phyloP scores from a whole-genome alignment of 1,140 invertebrate genomes.

The Drosophila tani region DNA sequence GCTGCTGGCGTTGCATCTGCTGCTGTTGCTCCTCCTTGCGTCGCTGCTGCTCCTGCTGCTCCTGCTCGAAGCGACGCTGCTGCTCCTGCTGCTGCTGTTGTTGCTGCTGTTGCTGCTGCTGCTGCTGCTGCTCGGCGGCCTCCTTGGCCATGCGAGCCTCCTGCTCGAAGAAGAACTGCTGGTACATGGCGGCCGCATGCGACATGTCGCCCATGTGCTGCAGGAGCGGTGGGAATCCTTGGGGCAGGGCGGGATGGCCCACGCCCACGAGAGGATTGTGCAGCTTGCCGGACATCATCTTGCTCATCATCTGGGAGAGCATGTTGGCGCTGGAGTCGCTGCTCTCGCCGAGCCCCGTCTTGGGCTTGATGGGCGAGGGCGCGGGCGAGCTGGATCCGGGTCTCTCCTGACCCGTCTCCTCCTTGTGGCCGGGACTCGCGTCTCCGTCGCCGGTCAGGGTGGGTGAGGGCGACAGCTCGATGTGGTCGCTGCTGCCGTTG shows the following conservation, averaged over 20 bases:
- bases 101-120: slow-evolving; percentile 86
- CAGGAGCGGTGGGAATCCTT: slow-evolving; percentile 87
- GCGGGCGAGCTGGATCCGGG: slow-evolving; percentile 87
- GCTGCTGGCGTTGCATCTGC: slow-evolving; percentile 86
- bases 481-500: slow-evolving; percentile 85
- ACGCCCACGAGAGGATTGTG: slow-evolving; percentile 85
- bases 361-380: slow-evolving; percentile 51
- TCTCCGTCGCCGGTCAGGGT: slow-evolving; percentile 53
- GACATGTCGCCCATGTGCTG: slow-evolving; percentile 87
- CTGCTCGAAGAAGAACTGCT: slow-evolving; percentile 91
- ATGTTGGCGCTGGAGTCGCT: slow-evolving; percentile 86
- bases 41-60: slow-evolving; percentile 85
- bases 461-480: slow-evolving; percentile 85
- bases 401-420: slow-evolving; percentile 85
- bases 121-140: slow-evolving; percentile 86
- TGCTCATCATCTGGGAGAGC: slow-evolving; percentile 89
- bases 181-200: slow-evolving; percentile 91
- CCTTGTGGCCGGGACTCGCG: slow-evolving; percentile 86
- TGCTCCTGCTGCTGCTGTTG: slow-evolving; percentile 86
- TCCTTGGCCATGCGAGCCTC: slow-evolving; percentile 90
- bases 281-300: slow-evolving; percentile 89
- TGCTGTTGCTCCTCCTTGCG: slow-evolving; percentile 87
- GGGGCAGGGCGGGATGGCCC: slow-evolving; percentile 86
- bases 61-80: slow-evolving; percentile 87
- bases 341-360: slow-evolving; percentile 39